These are phyloP conservation scores for Acrocephalus scirpaceus DNA, from an alignment of 2,797 vertebrate genomes.

Conservation along the genomic window DNA sequence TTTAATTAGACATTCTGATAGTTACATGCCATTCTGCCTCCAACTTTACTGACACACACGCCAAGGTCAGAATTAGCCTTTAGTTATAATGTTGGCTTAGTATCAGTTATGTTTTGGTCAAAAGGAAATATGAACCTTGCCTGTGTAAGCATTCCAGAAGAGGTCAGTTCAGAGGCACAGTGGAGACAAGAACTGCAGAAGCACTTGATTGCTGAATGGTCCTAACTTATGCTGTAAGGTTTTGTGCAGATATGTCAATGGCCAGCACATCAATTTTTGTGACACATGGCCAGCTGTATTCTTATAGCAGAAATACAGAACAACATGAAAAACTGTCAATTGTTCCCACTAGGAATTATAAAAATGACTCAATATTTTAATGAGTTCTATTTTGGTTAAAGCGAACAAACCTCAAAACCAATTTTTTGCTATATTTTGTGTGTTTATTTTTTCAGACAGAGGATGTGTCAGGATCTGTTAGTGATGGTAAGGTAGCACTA, in stretches of 20 bases:
- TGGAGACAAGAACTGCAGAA: background rate
- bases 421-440: fast-evolving
- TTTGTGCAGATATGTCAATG: background rate
- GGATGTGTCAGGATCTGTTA: background rate
- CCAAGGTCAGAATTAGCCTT: conserved; percentile 3
- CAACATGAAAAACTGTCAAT: background rate
- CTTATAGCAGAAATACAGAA: background rate
- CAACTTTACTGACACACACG: background rate
- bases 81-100: conserved; percentile 6
- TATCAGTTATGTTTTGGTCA: conserved; percentile 37
- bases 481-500: background rate
- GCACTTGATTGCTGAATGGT: background rate
- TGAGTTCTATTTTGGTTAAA: background rate
- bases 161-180: conserved; percentile 21
- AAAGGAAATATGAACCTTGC: conserved; percentile 42
- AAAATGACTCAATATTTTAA: background rate
- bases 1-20: background rate
- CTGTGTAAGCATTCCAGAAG: conserved; percentile 28
- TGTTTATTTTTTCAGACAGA: background rate
- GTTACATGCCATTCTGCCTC: background rate
- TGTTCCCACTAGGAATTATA: background rate
- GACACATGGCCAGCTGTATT: background rate
- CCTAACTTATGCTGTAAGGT: background rate
- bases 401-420: background rate
- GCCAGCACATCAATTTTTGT: background rate